Base-by-base conservation (phyloP, 2,888 invertebrate species). In the Microctonus aethiopoides region DNA sequence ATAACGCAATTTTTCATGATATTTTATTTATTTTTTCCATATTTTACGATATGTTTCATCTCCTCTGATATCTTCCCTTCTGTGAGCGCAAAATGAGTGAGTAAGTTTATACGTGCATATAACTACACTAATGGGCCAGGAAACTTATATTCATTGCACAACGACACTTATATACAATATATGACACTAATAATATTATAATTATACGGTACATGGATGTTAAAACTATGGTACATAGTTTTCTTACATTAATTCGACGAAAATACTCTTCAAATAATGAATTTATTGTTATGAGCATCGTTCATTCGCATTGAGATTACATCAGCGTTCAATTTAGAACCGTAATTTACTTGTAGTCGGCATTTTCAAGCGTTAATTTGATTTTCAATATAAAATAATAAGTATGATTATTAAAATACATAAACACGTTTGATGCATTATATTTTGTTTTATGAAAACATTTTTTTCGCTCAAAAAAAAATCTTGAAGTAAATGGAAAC, bases 101-200 rank as follows among this genome's bases (percentile, higher is more conserved):
- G 32, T 11, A 51, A 32, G 51, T 32, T 11, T 29, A n/a, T 26
- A 22, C 34, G 13, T 36, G 29, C 11, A n/a, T n/a, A n/a, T n/a
- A n/a, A n/a, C 34, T 5, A 26, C 34, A 34, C 34, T 63, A 34
- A 63, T 52, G 46, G 52, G 34, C 52, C 51, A 51, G 41, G 20
- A 52, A 63, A 32, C 22, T 54, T 54, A 26, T 24, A 54, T 54
- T 63, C 16, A 52, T 52, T 52, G 32, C 63, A 34, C 22, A 46
- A 9, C n/a, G n/a, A 29, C 32, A 63, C 63, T 71, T 71, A 70
- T 76, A 76, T n/a, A n/a, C n/a, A n/a, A n/a, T n/a, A 51, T 61
- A 74, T 71, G 68, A 77, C 78, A 78, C 81, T 81, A 82, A 82
- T 79, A 82, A 81, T 78, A 80, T 79, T 81, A 81, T 82, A 82